phyloP scores from a whole-genome alignment of 2,797 vertebrate species.

The Manis pentadactyla region DNA sequence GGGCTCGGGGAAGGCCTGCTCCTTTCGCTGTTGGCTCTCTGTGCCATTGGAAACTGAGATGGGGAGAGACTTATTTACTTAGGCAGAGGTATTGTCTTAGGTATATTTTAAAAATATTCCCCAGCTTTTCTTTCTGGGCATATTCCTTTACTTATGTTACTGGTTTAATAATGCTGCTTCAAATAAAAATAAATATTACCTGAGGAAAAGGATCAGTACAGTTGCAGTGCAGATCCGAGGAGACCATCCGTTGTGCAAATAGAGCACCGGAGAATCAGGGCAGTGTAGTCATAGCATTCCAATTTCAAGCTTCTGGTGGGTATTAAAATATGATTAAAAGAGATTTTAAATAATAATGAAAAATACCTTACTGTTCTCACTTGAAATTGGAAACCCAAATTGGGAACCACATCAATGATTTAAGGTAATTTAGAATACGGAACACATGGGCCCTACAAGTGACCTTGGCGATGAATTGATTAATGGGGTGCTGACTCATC shows the following conservation, averaged over 20 bases:
- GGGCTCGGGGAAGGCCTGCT: rapidly evolving
- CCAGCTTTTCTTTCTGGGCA: slow-evolving; percentile 29
- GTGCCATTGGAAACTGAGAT: neutral
- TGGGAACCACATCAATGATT: neutral
- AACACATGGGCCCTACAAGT: neutral
- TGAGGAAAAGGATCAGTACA: neutral
- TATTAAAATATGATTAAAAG: slow-evolving; percentile 54
- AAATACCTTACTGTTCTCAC: neutral
- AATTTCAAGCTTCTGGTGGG: slow-evolving; percentile 51
- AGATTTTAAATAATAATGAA: slow-evolving; percentile 46
- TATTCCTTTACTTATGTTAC: neutral
- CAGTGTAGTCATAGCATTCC: neutral
- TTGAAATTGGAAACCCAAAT: slow-evolving; percentile 46
- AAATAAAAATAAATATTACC: neutral
- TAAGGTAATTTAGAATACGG: slow-evolving; percentile 34
- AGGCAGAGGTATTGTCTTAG: neutral
- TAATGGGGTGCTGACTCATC: neutral
- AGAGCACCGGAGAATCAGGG: neutral
- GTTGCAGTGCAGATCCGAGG: neutral
- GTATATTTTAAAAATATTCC: neutral
- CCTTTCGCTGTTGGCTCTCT: rapidly evolving
- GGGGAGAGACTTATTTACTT: neutral
- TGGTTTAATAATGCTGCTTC: neutral
- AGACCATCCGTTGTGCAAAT: neutral
- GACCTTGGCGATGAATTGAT: neutral